phyloP scores from a whole-genome alignment of 1,140 invertebrate genomes.

The Akabosia matsudoensis region DNA sequence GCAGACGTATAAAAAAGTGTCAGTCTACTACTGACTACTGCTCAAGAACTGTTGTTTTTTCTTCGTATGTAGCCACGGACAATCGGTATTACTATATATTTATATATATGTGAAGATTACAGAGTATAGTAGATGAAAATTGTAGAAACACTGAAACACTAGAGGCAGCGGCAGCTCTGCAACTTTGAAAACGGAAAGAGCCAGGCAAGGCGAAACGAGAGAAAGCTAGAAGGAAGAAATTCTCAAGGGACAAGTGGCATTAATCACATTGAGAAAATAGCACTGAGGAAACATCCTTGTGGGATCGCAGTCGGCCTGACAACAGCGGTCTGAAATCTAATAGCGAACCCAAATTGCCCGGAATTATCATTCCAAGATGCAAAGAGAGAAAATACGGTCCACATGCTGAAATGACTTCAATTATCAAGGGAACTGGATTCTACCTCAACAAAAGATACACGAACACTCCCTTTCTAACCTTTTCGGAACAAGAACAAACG shows the following conservation, averaged over 20 bases:
- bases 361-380: constrained; percentile 47
- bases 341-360: constrained; percentile 42
- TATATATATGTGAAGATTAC: too few relatives aligned
- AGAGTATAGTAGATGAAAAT: too few relatives aligned
- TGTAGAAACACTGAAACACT: neutral
- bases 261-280: constrained; percentile 48
- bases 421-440: constrained; percentile 44
- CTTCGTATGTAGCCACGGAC: too few relatives aligned
- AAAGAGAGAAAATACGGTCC: constrained; percentile 42
- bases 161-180: neutral
- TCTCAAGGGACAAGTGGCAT: constrained; percentile 45
- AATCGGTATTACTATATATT: too few relatives aligned
- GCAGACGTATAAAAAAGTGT: too few relatives aligned
- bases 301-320: constrained; percentile 42
- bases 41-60: too few relatives aligned
- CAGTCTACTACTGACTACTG: too few relatives aligned
- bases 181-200: neutral
- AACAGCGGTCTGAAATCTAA: constrained; percentile 46
- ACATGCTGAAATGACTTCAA: constrained; percentile 42
- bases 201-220: neutral
- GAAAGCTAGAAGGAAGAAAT: neutral
- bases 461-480: neutral
- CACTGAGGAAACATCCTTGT: constrained; percentile 45
- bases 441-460: constrained; percentile 36
- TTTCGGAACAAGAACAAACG: too few relatives aligned